Evolutionary conservation across 2,797 vertebrate species (phyloP).

Genomic region (Heliangelus exortis): DNA sequence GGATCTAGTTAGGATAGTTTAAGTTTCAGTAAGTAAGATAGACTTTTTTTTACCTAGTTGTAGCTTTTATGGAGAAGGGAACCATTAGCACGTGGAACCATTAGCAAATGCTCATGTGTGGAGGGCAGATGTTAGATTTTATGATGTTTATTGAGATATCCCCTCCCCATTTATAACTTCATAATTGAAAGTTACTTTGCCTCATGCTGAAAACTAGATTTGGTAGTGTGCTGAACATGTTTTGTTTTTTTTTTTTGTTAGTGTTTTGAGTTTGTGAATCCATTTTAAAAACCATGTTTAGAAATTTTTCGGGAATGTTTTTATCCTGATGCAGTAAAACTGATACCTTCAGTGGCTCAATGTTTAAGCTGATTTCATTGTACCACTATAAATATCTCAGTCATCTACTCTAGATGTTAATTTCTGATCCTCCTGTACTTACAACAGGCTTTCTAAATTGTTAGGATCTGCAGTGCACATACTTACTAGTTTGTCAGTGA

Average conservation of each 20-base stretch:
- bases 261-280: background rate
- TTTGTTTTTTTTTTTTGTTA: background rate
- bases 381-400: background rate
- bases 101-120: background rate
- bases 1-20: background rate
- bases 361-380: background rate
- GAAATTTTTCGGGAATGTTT: background rate
- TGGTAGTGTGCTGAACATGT: background rate
- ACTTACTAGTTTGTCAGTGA: background rate
- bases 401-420: background rate
- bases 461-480: background rate
- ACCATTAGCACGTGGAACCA: background rate
- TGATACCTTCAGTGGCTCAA: background rate
- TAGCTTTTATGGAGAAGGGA: slow-evolving; percentile 4
- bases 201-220: background rate
- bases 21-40: slow-evolving; percentile 34
- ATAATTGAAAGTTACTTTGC: background rate
- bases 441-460: background rate
- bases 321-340: background rate
- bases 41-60: background rate
- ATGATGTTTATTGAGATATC: background rate
- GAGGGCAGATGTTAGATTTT: background rate
- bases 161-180: background rate
- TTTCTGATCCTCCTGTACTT: background rate
- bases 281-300: background rate